These are phyloP conservation scores for Xyrichtys novacula DNA, from an alignment of 2,797 vertebrate species.

Conservation along the genomic window DNA sequence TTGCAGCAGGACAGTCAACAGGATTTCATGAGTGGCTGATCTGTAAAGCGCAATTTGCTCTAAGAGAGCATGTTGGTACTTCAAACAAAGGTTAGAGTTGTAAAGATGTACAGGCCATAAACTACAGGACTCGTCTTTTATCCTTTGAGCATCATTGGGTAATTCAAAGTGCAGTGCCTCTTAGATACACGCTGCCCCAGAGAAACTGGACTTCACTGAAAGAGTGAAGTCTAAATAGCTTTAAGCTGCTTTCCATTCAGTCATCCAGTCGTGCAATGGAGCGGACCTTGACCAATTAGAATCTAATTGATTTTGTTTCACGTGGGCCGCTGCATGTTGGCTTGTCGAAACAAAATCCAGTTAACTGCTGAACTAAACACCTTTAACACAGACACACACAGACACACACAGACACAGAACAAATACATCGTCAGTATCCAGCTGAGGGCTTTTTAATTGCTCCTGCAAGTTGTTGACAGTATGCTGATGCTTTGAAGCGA, in stretches of 20 bases:
- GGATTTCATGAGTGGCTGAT: background rate
- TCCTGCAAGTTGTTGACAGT: slow-evolving; percentile 61
- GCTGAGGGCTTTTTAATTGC: slow-evolving; percentile 70
- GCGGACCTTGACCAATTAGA: slow-evolving; percentile 49
- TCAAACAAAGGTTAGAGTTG: background rate
- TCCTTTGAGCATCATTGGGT: slow-evolving; percentile 4
- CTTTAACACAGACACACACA: slow-evolving; percentile 14
- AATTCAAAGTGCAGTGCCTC: background rate
- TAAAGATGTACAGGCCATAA: background rate
- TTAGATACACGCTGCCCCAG: slow-evolving; percentile 1
- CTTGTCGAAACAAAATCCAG: slow-evolving; percentile 37
- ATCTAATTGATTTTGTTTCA: slow-evolving; percentile 44
- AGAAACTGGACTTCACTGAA: slow-evolving; percentile 6
- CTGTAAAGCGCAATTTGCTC: background rate
- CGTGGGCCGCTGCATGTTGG: slow-evolving; percentile 22
- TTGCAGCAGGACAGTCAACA: background rate
- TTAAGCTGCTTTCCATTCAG: slow-evolving; percentile 30
- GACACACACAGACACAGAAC: slow-evolving; percentile 7
- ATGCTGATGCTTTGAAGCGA: slow-evolving; percentile 71
- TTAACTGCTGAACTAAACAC: slow-evolving; percentile 33
- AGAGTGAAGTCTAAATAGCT: slow-evolving; percentile 27
- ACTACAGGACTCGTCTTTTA: background rate
- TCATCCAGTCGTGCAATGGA: slow-evolving; percentile 17
- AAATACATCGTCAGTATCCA: slow-evolving; percentile 50
- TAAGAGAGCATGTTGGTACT: background rate